Base-by-base conservation (phyloP, 2,888 invertebrate species). In the Rhagonycha lutea region DNA sequence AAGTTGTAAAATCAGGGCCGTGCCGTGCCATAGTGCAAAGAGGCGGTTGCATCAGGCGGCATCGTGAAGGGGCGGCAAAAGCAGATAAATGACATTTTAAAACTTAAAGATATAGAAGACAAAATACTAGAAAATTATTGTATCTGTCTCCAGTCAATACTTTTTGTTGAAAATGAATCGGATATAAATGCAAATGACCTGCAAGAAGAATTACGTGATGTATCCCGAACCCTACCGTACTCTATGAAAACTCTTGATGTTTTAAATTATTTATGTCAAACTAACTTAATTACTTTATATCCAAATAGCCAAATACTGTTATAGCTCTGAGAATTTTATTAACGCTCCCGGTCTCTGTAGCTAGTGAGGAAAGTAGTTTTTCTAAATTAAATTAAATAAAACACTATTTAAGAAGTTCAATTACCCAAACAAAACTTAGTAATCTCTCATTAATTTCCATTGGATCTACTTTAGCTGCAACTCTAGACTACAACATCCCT, bases 51-150 rank as follows among this genome's bases (percentile, higher is more conserved):
- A 24, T 24, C 24, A 24, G 24, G 24, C 24, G 24, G 24, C 24
- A 24, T 24, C 24, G 24, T 24, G 24, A 24, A 24, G 24, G 24
- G 24, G 24, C 24, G 24, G 24, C 2, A 24, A 24, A 24, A 24
- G 24, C 24, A 24, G 24, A 24, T 2, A 24, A 24, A 24, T 24
- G n/a, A n/a, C 69, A 69, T 32, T 69, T 69, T 61, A 70, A 61
- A 78, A 75, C 68, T 73, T 63, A 69, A 73, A 2, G 60, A 74
- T 73, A 73, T 74, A 74, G 74, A 78, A 69, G 65, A 75, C 70
- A 73, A 72, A 75, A 76, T 24, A 74, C 62, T 78, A 76, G 72
- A 78, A 74, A 78, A 71, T 69, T 71, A 74, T 76, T 78, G 74
- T 23, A 70, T 61, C 61, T 61, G 61, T 70, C 70, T 70, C 61